These are phyloP conservation scores for Tinea semifulvella DNA, from an alignment of 2,888 invertebrate species.

Conservation along the genomic window DNA sequence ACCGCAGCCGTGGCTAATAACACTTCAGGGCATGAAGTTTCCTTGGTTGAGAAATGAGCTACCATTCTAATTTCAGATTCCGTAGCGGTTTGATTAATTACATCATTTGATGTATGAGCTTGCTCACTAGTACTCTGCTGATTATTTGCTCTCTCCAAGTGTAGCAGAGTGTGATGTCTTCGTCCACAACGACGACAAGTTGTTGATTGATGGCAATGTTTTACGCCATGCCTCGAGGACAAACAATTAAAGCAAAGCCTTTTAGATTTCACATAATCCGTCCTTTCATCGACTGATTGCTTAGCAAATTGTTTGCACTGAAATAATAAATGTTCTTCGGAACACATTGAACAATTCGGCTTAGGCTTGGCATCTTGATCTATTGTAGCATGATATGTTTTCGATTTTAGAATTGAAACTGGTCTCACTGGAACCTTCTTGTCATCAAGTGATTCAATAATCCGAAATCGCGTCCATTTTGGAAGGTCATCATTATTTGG, in stretches of 20 bases:
- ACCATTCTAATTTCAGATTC: constrained; percentile 5
- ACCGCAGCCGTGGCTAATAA: constrained; percentile 24
- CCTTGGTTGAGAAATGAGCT: constrained; percentile 13
- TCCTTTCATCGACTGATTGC: constrained; percentile 13
- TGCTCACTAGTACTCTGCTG: not conserved
- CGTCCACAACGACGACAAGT: constrained; percentile 19
- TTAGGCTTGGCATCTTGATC: constrained; percentile 7
- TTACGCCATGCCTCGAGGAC: constrained; percentile 16
- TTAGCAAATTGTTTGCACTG: constrained; percentile 18
- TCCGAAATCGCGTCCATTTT: constrained; percentile 14
- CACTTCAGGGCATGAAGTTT: constrained; percentile 16
- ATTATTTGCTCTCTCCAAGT: constrained; percentile 15
- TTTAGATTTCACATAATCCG: constrained; percentile 17
- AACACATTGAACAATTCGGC: constrained; percentile 15
- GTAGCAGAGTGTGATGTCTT: constrained; percentile 20
- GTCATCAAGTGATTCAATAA: constrained; percentile 17
- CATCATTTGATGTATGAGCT: not conserved
- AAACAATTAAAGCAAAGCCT: constrained; percentile 21
- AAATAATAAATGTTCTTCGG: constrained; percentile 16
- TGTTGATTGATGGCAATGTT: constrained; percentile 16
- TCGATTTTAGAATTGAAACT: constrained; percentile 12
- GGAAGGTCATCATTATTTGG: constrained; percentile 12
- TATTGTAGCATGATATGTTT: constrained; percentile 15
- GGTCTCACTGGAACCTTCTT: not conserved
- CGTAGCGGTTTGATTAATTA: not conserved